Base-by-base conservation (phyloP, 2,888 invertebrate species). In the Drepana falcataria region DNA sequence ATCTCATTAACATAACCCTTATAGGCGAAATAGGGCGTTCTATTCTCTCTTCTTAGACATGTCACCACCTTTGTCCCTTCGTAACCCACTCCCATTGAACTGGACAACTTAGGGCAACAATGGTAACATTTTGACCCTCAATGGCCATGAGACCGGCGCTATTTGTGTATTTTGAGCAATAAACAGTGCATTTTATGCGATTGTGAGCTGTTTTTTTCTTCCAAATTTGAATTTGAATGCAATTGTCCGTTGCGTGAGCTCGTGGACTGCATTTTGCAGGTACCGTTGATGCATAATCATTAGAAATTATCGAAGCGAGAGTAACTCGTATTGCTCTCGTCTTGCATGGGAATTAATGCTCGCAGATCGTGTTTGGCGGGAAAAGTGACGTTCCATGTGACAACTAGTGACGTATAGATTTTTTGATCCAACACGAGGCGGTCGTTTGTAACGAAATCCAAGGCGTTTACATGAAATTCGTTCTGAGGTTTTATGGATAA, bases 161-260 rank as follows among this genome's bases (percentile, higher is more conserved):
- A 88, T 91, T 91, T 91, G 90, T 89, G 89, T 91, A 87, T 87
- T 89, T 91, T 90, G 77, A 85, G 90, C 84, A 90, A 91, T 91
- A 91, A 91, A 91, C 91, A 91, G 88, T 84, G 85, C 85, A 79
- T 89, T 90, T 90, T 89, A 90, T 88, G 87, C 83, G 86, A 87
- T 87, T 87, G 85, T 87, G 74, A 79, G 77, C 71, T 74, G 73
- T 74, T 80, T 82, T 82, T 81, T 80, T 73, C 63, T 64, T 59
- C 55, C 35, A 64, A 74, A 88, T 90, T 90, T 70, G 87, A 88
- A 89, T 63, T 80, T 78, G 87, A 89, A 87, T 85, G 81, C 85
- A 81, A 88, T 89, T 91, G 91, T 89, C 87, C 89, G 91, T 88
- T 91, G 89, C 76, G 77, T 77, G 81, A 90, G 90, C 90, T 87